Conservation (phyloP, 2,113 vertebrate species). For the Scomber colias region DNA sequence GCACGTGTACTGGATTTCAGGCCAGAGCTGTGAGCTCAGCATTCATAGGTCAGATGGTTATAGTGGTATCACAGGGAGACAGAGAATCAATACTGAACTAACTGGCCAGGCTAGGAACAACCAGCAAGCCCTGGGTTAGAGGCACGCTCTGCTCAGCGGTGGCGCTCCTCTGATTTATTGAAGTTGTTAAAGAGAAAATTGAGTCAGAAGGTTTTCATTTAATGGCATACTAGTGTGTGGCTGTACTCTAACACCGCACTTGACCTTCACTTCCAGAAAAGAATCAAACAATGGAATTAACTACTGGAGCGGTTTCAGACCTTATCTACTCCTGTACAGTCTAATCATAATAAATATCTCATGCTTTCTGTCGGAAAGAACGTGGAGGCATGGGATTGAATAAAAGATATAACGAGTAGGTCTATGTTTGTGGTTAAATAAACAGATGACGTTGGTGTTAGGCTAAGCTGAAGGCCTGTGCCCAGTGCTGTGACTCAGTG, state of each 20-base stretch:
- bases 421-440: constrained; percentile 10
- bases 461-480: neutral
- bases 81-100: constrained; percentile 76
- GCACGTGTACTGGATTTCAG: constrained; percentile 43
- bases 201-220: constrained; percentile 83
- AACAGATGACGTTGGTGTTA: constrained; percentile 7
- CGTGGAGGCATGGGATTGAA: constrained; percentile 1
- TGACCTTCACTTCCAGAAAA: constrained; percentile 74
- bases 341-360: constrained; percentile 37
- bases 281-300: constrained; percentile 64
- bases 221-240: constrained; percentile 54
- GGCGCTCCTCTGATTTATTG: constrained; percentile 78
- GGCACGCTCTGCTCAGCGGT: constrained; percentile 53
- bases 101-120: constrained; percentile 64
- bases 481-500: neutral
- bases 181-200: constrained; percentile 75
- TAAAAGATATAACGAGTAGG: neutral
- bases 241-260: constrained; percentile 54
- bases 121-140: constrained; percentile 53
- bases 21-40: constrained; percentile 36
- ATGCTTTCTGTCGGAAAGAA: constrained; percentile 27
- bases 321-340: constrained; percentile 21
- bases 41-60: constrained; percentile 69
- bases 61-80: constrained; percentile 63
- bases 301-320: constrained; percentile 6